phyloP scores from a whole-genome alignment of 1,140 invertebrate species.

The Drosophila subobscura region DNA sequence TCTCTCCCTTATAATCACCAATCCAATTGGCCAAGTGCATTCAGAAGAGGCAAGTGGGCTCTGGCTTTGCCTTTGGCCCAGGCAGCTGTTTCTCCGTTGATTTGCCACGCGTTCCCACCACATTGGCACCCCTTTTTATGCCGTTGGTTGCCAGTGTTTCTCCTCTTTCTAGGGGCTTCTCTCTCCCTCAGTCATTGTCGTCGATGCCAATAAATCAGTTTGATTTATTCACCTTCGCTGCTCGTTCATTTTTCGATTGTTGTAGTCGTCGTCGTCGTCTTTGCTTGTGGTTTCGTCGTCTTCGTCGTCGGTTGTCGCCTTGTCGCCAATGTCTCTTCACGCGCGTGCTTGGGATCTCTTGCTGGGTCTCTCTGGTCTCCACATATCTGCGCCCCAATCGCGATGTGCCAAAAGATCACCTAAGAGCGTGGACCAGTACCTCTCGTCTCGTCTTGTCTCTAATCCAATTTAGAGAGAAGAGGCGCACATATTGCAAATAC shows the following conservation, averaged over 20 bases:
- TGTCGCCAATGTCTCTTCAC: slow-evolving; percentile 60
- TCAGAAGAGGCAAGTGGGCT: slow-evolving; percentile 43
- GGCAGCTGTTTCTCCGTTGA: slow-evolving; percentile 46
- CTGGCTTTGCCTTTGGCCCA: not conserved
- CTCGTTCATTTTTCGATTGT: slow-evolving; percentile 62
- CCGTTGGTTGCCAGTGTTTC: slow-evolving; percentile 48
- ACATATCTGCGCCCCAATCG: slow-evolving; percentile 33
- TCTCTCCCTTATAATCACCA: slow-evolving; percentile 1
- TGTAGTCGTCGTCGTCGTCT: slow-evolving; percentile 49
- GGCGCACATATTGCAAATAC: slow-evolving; percentile 55
- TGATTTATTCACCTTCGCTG: slow-evolving; percentile 73
- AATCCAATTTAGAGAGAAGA: slow-evolving; percentile 50
- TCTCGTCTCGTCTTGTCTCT: slow-evolving; percentile 26
- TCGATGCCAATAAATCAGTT: slow-evolving; percentile 76
- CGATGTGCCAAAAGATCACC: slow-evolving; percentile 52
- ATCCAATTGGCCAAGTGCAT: slow-evolving; percentile 49
- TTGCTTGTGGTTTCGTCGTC: slow-evolving; percentile 38
- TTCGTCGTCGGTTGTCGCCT: slow-evolving; percentile 37
- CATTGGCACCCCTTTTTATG: slow-evolving; percentile 22
- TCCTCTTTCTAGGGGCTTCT: slow-evolving; percentile 40
- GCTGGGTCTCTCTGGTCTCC: slow-evolving; percentile 24
- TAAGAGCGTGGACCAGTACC: not conserved
- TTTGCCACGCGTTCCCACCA: slow-evolving; percentile 53
- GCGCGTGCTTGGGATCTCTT: slow-evolving; percentile 59
- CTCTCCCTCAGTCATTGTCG: slow-evolving; percentile 45